These are phyloP conservation scores for Calyptomena viridis DNA, from an alignment of 2,113 vertebrate genomes.

Conservation along the genomic window DNA sequence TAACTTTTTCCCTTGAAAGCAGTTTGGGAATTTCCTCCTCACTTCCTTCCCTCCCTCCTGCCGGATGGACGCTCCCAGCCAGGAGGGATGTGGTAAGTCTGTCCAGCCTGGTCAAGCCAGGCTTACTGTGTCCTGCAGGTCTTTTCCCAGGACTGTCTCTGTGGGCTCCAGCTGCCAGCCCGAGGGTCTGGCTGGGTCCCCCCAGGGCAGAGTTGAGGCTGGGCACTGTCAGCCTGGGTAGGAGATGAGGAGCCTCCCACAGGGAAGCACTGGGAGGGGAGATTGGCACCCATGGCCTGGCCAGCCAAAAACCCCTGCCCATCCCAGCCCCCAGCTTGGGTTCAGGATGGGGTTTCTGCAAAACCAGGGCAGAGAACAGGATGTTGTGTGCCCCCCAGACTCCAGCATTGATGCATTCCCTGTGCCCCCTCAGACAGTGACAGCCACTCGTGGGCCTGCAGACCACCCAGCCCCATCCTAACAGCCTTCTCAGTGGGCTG, in stretches of 20 bases:
- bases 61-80: neutral
- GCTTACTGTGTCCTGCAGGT: accelerated
- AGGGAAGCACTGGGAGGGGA: neutral
- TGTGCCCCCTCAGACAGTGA: accelerated
- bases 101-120: neutral
- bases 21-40: slow-evolving; percentile 35
- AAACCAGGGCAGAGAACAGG: neutral
- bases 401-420: accelerated
- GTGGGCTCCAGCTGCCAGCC: neutral
- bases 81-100: neutral
- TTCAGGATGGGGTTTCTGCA: neutral
- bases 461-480: neutral
- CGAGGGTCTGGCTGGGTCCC: neutral
- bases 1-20: slow-evolving; percentile 57
- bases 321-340: neutral
- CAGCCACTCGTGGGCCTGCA: accelerated
- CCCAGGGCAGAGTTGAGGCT: neutral
- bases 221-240: neutral
- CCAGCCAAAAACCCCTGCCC: neutral
- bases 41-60: neutral
- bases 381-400: neutral
- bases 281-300: accelerated
- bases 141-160: accelerated
- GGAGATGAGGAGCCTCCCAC: neutral
- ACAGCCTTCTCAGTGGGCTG: accelerated